These are phyloP conservation scores for Chouioia cunea DNA, from an alignment of 2,888 invertebrate species.

Conservation along the genomic window DNA sequence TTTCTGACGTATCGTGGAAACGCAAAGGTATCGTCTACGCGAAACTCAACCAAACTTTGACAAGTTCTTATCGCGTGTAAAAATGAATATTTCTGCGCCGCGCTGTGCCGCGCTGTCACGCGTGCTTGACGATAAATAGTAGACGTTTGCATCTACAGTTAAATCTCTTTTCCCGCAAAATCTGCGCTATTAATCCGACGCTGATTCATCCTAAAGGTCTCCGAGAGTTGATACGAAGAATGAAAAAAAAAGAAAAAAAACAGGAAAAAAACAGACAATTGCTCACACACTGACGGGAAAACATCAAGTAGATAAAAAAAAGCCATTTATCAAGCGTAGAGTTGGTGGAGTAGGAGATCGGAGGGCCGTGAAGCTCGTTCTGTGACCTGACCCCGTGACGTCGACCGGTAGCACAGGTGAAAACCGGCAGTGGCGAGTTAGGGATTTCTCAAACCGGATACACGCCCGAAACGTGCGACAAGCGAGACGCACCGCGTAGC, in stretches of 20 bases:
- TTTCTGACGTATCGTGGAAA: constrained; percentile 7
- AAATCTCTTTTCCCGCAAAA: too few species aligned
- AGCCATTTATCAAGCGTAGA: too few species aligned
- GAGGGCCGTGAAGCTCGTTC: constrained; percentile 11
- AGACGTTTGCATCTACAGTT: too few species aligned
- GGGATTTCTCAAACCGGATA: constrained; percentile 44
- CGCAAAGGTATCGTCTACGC: constrained; percentile 1
- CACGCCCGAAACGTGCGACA: constrained; percentile 26
- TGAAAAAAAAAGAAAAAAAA: too few species aligned
- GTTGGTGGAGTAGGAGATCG: background rate
- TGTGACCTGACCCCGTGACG: constrained; percentile 12
- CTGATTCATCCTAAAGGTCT: too few species aligned
- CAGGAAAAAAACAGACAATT: too few species aligned
- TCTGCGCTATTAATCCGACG: too few species aligned
- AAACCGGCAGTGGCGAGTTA: constrained; percentile 36
- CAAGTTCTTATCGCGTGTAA: background rate
- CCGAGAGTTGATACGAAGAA: too few species aligned
- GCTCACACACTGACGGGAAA: too few species aligned
- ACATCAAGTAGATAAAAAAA: too few species aligned
- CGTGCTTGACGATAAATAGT: background rate
- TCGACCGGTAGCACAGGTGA: constrained; percentile 42
- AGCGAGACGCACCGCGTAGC: constrained; percentile 6
- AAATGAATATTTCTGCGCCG: too few species aligned
- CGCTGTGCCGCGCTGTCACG: too few species aligned
- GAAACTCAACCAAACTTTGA: constrained; percentile 20